Evolutionary conservation across 2,797 vertebrate species (phyloP).

Genomic region (Halcyon smyrnensis): DNA sequence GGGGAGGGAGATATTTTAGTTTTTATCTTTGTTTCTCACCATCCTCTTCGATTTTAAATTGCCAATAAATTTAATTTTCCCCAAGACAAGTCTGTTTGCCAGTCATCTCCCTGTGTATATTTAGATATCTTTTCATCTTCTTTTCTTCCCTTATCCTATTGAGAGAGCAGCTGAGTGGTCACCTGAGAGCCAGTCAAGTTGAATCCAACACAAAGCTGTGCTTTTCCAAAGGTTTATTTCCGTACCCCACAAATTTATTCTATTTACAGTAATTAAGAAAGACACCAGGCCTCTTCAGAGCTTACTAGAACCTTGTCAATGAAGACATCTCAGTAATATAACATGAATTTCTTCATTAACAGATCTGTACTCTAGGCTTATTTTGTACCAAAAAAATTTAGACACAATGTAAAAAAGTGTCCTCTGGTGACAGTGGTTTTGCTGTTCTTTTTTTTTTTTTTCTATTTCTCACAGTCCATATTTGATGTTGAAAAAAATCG

Average conservation of each 20-base stretch:
- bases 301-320: not conserved
- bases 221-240: not conserved
- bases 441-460: not conserved
- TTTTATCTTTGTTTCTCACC: not conserved
- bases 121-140: not conserved
- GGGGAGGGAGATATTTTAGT: fast-evolving
- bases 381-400: not conserved
- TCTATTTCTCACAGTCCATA: not conserved
- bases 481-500: not conserved
- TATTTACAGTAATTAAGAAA: not conserved
- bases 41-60: not conserved
- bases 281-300: not conserved
- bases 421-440: not conserved
- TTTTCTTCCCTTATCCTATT: not conserved
- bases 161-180: not conserved
- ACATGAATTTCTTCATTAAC: not conserved
- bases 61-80: not conserved
- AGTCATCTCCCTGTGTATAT: not conserved
- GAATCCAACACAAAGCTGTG: not conserved
- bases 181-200: not conserved
- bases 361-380: not conserved
- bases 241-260: not conserved
- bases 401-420: not conserved
- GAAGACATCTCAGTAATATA: not conserved
- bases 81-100: not conserved